Evolutionary conservation across 2,113 vertebrate genomes (phyloP), one percentile per base, ranked within the genome.

Genomic region (Cervus canadensis): DNA sequence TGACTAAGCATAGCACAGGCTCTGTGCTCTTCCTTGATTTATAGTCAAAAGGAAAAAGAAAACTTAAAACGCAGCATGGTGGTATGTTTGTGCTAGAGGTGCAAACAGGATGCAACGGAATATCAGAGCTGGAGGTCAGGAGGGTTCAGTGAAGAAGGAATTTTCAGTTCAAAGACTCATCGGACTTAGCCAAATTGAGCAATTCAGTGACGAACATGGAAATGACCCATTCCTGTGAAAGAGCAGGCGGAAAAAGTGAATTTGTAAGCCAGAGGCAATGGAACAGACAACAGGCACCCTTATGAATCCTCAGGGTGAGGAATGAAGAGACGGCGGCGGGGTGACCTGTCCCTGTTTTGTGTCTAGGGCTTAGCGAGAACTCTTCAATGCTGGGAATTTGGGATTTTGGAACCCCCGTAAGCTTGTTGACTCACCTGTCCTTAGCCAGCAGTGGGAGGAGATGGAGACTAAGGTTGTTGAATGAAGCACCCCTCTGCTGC

Each of bases 31-130:
- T 13, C 28, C 56, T 71, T 54, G 40, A 45, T 15, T 45, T 71
- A 50, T 6, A 40, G 14, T 23, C 25, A 52, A 90, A 89, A 76
- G 50, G 28, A 30, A 59, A 82, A 45, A 40, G 5, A 76, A 16
- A 3, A 6, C 11, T 45, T n/a, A 13, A 33, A 52, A 16, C 15
- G 1, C 45, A 33, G 30, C 13, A 4, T 10, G 33, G 2, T 11
- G 17, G 26, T 33, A 5, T 11, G 4, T 54, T 4, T 57, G 9
- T 2, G 33, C 26, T 40, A 52, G 10, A 71, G 15, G 23, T 64
- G 2, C 3, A 5, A 14, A 3, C 0, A 50, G 13, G 23, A 1
- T 5, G 0, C 43, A 28, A 0, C 11, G 10, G 19, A 10, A 6
- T 43, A 7, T 60, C 23, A 59, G n/a, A 67, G 25, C 5, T 13